Evolutionary conservation across 1,140 invertebrate species (phyloP), one percentile per base, ranked within the genome.

Genomic region (Drosophila funebris): DNA sequence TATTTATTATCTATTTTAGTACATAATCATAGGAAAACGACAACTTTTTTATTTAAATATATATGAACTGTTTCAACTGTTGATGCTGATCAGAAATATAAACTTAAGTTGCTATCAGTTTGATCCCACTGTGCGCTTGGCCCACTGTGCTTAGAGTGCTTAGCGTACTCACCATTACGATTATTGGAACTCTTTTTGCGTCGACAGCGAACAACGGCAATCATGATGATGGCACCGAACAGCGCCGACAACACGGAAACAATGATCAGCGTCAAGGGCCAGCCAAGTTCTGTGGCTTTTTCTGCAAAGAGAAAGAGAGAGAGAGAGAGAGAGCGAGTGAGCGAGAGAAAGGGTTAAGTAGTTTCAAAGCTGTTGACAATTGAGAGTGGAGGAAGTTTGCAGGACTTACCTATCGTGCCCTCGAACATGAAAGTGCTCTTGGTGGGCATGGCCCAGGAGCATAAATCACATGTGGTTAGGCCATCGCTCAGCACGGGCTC

Each of bases 391-490:
- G 16, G 11, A n/a, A 58, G 2, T 74, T 37, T 61, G 53, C 33
- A 7, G 62, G 41, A 78, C 89, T 91, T 73, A 91, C 90, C 90
- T 90, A 91, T 91, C 75, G 90, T 91, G 29, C 87, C 90, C 76
- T 91, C 90, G 41, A 91, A 91, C 75, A 91, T 91, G 73, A 91
- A 91, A 53, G 90, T 90, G 76, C 88, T 90, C 58, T 91, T 91
- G 46, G 90, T 91, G 76, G 90, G 90, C 90, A 91, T 91, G 56
- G 95, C 95, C 95, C 95, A 95, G 56, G 94, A 93, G 89, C 95
- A 95, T 33, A 95, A 93, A 92, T 95, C 95, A 92, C 95, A 95
- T 75, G 95, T 95, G 68, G 95, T 95, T 54, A 95, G 93, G 57
- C 95, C 95, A 91, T 95, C 94, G 48, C 94, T 93, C 36, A 92